Conservation (phyloP, 2,888 invertebrate species). For the Monopis laevigella region DNA sequence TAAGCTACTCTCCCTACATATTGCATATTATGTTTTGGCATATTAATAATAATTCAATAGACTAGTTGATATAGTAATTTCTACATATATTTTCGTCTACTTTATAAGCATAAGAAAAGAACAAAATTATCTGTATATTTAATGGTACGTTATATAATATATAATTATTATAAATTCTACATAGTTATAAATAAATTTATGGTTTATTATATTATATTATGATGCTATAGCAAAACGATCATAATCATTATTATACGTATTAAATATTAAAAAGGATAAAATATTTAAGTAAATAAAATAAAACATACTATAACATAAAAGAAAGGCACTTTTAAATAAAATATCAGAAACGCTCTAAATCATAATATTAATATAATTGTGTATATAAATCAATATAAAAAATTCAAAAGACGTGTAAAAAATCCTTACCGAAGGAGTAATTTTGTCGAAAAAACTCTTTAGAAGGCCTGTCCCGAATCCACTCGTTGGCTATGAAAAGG, state of each 20-base stretch:
- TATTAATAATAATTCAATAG: no score
- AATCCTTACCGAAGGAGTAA: conserved; percentile 70
- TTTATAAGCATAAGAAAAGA: conserved; percentile 58
- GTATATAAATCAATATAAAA: conserved; percentile 39
- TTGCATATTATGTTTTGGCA: conserved; percentile 1
- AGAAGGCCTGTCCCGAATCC: conserved; percentile 69
- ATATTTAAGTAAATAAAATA: conserved; percentile 21
- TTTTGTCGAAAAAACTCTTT: conserved; percentile 71
- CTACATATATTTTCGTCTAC: conserved; percentile 48
- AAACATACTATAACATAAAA: conserved; percentile 34
- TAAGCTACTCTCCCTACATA: neutral
- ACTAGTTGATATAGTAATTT: conserved; percentile 30
- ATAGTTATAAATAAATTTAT: conserved; percentile 19
- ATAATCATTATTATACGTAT: conserved; percentile 12
- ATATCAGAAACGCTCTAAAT: conserved; percentile 40
- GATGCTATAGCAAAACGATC: conserved; percentile 8
- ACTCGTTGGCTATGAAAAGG: conserved; percentile 66
- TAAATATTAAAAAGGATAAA: conserved; percentile 14
- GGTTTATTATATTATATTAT: conserved; percentile 27
- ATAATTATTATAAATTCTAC: conserved; percentile 27
- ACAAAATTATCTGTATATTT: conserved; percentile 28
- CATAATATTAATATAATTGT: conserved; percentile 28
- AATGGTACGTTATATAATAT: conserved; percentile 5
- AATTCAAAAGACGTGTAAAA: conserved; percentile 62
- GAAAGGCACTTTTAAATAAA: conserved; percentile 43